Base-by-base conservation (phyloP, 2,888 invertebrate species). In the Subacronicta megacephala region DNA sequence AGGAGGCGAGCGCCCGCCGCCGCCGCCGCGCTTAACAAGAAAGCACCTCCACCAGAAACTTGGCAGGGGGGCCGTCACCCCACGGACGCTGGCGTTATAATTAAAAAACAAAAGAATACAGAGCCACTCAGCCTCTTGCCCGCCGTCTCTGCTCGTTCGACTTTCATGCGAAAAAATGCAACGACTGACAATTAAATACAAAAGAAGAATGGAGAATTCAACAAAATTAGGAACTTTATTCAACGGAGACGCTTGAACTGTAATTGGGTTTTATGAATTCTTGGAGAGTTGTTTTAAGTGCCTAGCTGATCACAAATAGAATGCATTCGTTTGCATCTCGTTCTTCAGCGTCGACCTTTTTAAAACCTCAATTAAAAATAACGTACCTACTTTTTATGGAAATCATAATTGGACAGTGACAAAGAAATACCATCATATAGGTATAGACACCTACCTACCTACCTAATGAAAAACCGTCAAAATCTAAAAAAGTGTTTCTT, bases 31-130 rank as follows among this genome's bases (percentile, higher is more conserved):
- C 86, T 90, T 90, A 90, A 90, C 92, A 92, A 93, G 93, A 90
- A 92, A 92, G 88, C 89, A 88, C 90, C 93, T 90, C 92, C 92
- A 88, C 89, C 84, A 83, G 88, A 87, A 85, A 88, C 87, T 89
- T 85, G 85, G 84, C 84, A 79, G 86, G 86, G 85, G 88, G 83
- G 82, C 68, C 64, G 72, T 80, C 88, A 80, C 89, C 90, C 90
- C 84, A 81, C 86, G 78, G 82, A 81, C 85, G 83, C 86, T 79
- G 83, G 87, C 89, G 86, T 92, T 93, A 93, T 93, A 93, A 94
- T 94, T 94, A 94, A 93, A 93, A 94, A 94, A 94, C 92, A 93
- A 94, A 94, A 92, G 93, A 93, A 94, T 89, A 93, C 91, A 91
- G 83, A 87, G 88, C 90, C 89, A 90, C 92, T 91, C 92, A 89